These are phyloP conservation scores for Kryphioiulus occultus DNA, from an alignment of 2,888 invertebrate species.

Conservation along the genomic window DNA sequence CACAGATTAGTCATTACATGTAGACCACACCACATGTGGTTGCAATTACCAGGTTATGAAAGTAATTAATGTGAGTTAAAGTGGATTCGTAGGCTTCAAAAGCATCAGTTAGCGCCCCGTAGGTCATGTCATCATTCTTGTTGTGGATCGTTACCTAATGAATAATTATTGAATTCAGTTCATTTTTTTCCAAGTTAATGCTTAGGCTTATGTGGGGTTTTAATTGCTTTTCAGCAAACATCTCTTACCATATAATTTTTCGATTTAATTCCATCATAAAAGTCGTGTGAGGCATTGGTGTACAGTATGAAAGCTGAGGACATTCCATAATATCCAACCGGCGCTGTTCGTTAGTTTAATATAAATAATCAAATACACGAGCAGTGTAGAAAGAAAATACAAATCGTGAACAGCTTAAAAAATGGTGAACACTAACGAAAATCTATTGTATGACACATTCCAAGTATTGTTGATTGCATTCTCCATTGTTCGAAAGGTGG, in stretches of 20 bases:
- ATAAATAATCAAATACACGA: neutral
- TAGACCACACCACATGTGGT: too few relatives aligned
- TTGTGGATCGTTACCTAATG: neutral
- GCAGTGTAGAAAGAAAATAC: neutral
- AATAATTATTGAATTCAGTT: neutral
- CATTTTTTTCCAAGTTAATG: neutral
- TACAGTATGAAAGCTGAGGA: neutral
- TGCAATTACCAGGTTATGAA: neutral
- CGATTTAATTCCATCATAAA: neutral
- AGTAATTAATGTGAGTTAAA: neutral
- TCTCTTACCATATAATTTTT: neutral
- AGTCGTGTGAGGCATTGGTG: neutral
- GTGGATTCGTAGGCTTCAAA: neutral
- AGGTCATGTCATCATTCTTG: neutral
- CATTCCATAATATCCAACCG: neutral
- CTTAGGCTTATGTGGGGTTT: neutral
- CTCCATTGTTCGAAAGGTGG: neutral
- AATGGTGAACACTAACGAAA: neutral
- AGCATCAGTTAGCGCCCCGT: neutral
- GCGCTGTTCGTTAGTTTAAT: neutral
- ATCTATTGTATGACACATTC: neutral
- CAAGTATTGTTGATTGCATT: neutral
- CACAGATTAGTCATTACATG: too few relatives aligned
- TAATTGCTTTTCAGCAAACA: too few relatives aligned
- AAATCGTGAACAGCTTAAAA: neutral